Evolutionary conservation across 2,113 vertebrate genomes (phyloP).

Genomic region (Neotragus moschatus): DNA sequence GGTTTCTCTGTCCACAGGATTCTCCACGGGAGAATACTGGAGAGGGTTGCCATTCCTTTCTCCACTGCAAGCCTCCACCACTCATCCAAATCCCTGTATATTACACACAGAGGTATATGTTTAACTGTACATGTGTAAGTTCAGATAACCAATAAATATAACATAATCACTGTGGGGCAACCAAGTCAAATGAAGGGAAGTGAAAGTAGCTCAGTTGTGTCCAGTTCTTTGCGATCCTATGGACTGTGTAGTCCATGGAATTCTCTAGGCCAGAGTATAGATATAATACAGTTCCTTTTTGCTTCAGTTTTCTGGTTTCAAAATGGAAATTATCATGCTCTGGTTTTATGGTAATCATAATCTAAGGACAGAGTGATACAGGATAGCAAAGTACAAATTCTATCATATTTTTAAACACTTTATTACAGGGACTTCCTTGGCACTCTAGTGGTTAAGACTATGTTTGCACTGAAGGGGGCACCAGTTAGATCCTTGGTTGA

Average conservation of each 20-base stretch:
- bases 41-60: not conserved
- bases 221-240: not conserved
- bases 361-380: not conserved
- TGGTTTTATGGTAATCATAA: not conserved
- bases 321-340: not conserved
- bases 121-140: not conserved
- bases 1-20: not conserved
- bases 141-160: not conserved
- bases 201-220: not conserved
- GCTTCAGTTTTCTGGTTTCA: not conserved
- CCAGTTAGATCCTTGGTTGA: not conserved
- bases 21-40: rapidly evolving
- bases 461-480: not conserved
- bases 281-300: not conserved
- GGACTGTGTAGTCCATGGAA: not conserved
- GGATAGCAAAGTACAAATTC: not conserved
- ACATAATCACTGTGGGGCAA: not conserved
- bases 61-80: not conserved
- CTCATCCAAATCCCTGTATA: not conserved
- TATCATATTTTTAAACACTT: not conserved
- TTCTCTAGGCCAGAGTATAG: not conserved
- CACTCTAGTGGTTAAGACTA: not conserved
- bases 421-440: not conserved
- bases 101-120: not conserved
- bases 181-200: not conserved